Evolutionary conservation across 1,140 invertebrate species (phyloP), one percentile per base, ranked within the genome.

Genomic region (Bombus breviceps): DNA sequence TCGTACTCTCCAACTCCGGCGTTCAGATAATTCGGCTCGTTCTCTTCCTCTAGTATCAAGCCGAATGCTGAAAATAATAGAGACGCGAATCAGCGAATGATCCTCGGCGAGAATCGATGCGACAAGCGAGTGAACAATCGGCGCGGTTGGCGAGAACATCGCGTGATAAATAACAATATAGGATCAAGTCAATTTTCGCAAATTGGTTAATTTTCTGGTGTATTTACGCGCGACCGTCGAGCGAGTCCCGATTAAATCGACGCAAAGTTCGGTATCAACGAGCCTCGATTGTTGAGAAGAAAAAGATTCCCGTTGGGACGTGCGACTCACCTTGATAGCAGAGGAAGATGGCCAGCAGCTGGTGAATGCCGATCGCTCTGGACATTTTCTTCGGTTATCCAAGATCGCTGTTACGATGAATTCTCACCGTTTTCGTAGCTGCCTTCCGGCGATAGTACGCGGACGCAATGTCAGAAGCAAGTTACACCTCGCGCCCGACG

Each of bases 1-100:
- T 97, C 97, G 93, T 97, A 97, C 85, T 98, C 98, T 71, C 98
- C 98, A 53, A 98, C 97, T 85, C 97, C 97, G 88, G 97, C 97
- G 74, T 97, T 97, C 89, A 98, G 96, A 92, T 96, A 97, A 91
- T 95, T 96, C 62, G 96, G 96, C 89, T 96, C 94, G 89, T 96
- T 95, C 83, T 96, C 96, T 86, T 97, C 96, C 78, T 96, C 96
- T 68, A 96, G 90, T 77, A 95, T 85, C 80, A 95, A 87, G 86
- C 94, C 91, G 81, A 88, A 91, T 88, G 94, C 96, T 95, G 89
- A n/a, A 79, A 90, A 82, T 66, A 79, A 75, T 2, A 77, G 9
- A 22, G 13, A 37, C 12, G 12, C 18, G 28, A 34, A 34, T n/a
- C 4, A 32, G 62, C 10, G 2, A 18, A 8, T 34, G 13, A 4